Evolutionary conservation across 2,113 vertebrate genomes (phyloP).

Genomic region (Phaetusa simplex): DNA sequence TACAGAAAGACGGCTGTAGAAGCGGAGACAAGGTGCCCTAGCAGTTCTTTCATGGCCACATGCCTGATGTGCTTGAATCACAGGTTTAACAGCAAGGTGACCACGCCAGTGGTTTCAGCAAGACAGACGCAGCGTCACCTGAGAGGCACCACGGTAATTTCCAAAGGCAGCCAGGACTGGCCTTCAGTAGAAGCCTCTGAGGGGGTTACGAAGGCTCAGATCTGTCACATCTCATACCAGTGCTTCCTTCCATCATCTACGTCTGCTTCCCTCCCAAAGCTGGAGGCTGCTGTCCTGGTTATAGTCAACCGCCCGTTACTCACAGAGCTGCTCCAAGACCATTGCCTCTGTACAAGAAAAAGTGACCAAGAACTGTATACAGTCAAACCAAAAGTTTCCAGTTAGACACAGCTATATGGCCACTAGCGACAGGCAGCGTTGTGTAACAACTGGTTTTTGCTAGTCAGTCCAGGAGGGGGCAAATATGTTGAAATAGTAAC

Average conservation of each 20-base stretch:
- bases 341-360: neutral
- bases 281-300: neutral
- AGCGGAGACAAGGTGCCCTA: neutral
- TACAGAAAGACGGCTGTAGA: neutral
- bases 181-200: neutral
- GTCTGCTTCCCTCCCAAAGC: neutral
- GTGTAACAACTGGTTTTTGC: neutral
- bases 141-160: neutral
- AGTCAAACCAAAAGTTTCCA: neutral
- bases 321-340: neutral
- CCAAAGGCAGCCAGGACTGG: neutral
- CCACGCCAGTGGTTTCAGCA: neutral
- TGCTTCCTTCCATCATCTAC: neutral
- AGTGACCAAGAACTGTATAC: neutral
- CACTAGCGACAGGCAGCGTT: neutral
- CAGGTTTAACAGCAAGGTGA: neutral
- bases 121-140: neutral
- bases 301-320: neutral
- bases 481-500: neutral
- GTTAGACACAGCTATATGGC: rapidly evolving
- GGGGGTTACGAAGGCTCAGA: neutral
- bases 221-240: neutral
- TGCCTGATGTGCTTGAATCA: neutral
- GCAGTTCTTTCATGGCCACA: neutral
- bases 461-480: neutral